Evolutionary conservation across 2,797 vertebrate species (phyloP).

Genomic region (Paramormyrops hopkinsi): DNA sequence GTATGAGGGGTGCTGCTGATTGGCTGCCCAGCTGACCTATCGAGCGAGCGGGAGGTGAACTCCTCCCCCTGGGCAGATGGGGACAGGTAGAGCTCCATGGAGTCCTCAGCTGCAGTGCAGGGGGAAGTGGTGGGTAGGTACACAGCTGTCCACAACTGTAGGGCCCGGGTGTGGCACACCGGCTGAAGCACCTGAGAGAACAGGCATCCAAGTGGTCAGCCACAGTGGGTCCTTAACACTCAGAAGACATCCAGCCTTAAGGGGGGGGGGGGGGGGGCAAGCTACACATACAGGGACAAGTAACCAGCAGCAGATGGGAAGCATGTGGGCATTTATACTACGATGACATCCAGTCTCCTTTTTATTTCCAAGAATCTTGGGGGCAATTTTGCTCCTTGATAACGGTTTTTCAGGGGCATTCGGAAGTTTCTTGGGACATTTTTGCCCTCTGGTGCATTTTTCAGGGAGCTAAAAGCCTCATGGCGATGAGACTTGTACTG

Average conservation of each 20-base stretch:
- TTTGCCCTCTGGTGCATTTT: not conserved
- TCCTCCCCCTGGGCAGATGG: conserved; percentile 76
- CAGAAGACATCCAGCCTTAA: not conserved
- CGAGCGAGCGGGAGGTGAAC: conserved; percentile 79
- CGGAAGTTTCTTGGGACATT: not conserved
- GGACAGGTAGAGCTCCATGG: conserved; percentile 86
- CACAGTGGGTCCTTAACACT: not conserved
- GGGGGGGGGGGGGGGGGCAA: not conserved
- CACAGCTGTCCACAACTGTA: conserved; percentile 94
- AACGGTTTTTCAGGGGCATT: not conserved
- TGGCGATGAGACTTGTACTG: not conserved
- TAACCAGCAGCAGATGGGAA: not conserved
- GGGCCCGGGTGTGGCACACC: conserved; percentile 90
- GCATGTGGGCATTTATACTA: not conserved
- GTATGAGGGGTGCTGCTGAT: not conserved
- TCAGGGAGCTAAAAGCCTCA: not conserved
- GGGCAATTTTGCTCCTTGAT: not conserved
- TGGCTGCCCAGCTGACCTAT: conserved; percentile 65
- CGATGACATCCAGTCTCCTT: not conserved
- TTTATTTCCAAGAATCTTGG: not conserved
- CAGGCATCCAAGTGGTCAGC: not conserved
- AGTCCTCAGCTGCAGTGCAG: conserved; percentile 87
- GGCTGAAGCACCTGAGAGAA: conserved; percentile 84
- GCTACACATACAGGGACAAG: not conserved
- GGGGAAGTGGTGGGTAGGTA: conserved; percentile 91